Percentiles rank a stretch among this genome's conserved stretches.
Evolutionary conservation across 2,113 vertebrate genomes (phyloP).

Genomic region (Bucco capensis): DNA sequence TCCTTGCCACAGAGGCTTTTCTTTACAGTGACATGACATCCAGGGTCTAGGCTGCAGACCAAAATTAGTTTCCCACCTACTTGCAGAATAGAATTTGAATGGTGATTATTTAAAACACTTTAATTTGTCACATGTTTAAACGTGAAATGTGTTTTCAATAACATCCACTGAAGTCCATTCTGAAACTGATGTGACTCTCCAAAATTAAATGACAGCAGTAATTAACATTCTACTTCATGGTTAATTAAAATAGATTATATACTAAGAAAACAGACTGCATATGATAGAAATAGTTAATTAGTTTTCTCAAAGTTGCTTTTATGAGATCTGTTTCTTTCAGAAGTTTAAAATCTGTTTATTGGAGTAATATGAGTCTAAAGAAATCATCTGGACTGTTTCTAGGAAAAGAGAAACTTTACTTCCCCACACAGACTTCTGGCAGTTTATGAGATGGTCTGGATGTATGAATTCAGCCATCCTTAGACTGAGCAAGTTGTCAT

Average conservation of each 20-base stretch:
- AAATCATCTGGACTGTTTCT: background rate
- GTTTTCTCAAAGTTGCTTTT: background rate
- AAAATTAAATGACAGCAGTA: conserved; percentile 47
- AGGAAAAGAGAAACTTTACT: background rate
- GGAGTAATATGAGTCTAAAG: background rate
- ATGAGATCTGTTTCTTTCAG: background rate
- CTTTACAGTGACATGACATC: conserved; percentile 5
- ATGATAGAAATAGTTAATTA: conserved; percentile 17
- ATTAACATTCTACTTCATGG: conserved; percentile 47
- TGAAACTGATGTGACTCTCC: conserved; percentile 39
- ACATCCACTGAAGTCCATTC: conserved; percentile 42
- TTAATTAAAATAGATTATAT: conserved; percentile 57
- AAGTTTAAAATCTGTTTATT: background rate
- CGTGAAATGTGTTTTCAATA: conserved; percentile 54
- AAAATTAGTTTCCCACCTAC: conserved; percentile 22
- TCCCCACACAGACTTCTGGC: background rate
- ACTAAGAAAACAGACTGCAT: conserved; percentile 18
- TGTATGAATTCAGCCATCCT: background rate
- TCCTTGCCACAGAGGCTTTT: conserved; percentile 25
- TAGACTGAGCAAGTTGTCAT: background rate
- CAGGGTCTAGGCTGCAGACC: conserved; percentile 11
- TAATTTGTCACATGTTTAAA: conserved; percentile 42
- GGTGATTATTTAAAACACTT: conserved; percentile 35
- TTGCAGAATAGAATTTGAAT: background rate
- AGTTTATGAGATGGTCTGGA: background rate